Evolutionary conservation across 2,113 vertebrate species (phyloP), one percentile per base, ranked within the genome.

Genomic region (Leptodactylus fuscus): DNA sequence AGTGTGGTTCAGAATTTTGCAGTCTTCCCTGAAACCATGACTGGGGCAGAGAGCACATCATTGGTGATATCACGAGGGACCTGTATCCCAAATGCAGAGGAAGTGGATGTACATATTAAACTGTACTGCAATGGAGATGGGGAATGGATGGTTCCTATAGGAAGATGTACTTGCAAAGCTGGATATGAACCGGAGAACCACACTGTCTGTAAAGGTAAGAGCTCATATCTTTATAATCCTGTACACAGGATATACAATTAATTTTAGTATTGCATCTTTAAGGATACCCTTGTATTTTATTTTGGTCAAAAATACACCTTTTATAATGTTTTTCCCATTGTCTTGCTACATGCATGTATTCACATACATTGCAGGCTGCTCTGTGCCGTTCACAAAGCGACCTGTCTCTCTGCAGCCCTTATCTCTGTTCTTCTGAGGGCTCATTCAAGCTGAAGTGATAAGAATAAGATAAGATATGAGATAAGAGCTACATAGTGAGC

Each of bases 121-220:
- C 95, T 99, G 24, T 99, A 99, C 93, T 99, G 98, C 92, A 99
- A 99, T 0, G 98, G 98, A 0, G 98, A 99, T 0, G 97, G 98
- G 9, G 98, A 99, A 85, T 99, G 98, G 98, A 99, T 99, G 98
- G 98, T 99, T 81, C 98, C 98, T 29, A 98, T 99, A 0, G 98
- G 98, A 0, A 96, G 97, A 90, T 99, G 98, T 88, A 98, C 98
- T 0, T 99, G 98, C 93, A 99, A 97, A 90, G 95, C 98, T 3
- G 98, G 98, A 5, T 99, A 97, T 0, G 97, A 99, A 90, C 96
- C 98, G 0, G 97, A 99, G 91, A 98, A 98, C 87, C 96, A 95
- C 1, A 94, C 97, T 88, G 93, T 95, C 44, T 99, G 98, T 89
- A 95, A 95, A 94, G 98, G 98, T 99, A 92, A 94, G 95, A 32